A percentile compares a stretch with the other conserved stretches of the same genome.
These are phyloP conservation scores for Onthophagus sagittarius DNA, from an alignment of 2,888 invertebrate species.

Conservation along the genomic window DNA sequence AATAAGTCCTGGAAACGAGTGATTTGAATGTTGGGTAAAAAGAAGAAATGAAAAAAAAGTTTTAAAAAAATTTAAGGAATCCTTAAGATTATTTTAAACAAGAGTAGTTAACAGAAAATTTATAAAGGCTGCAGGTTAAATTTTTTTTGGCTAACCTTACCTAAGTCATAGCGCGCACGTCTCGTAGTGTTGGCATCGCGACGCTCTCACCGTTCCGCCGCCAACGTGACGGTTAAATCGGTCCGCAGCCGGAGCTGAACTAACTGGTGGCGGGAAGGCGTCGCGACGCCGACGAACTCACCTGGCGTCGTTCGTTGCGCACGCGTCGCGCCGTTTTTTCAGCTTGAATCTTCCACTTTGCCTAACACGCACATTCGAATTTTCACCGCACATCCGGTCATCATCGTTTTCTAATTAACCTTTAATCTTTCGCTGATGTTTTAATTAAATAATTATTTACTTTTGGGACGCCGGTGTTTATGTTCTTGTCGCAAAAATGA, in stretches of 20 bases:
- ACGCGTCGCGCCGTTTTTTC: background rate
- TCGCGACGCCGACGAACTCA: conserved; percentile 29
- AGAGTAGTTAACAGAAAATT: background rate
- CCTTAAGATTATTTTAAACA: background rate
- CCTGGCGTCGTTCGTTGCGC: conserved; percentile 4
- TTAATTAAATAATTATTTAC: background rate
- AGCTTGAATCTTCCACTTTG: no score
- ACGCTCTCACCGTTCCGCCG: conserved; percentile 41
- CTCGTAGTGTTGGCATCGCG: conserved; percentile 21
- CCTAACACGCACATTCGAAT: background rate
- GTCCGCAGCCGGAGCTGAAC: conserved; percentile 45
- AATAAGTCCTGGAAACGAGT: background rate
- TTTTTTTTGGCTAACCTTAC: conserved; percentile 18
- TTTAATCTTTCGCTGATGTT: background rate
- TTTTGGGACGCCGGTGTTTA: background rate
- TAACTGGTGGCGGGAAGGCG: conserved; percentile 40
- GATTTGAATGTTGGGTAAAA: background rate
- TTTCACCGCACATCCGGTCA: conserved; percentile 4
- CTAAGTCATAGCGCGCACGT: conserved; percentile 27
- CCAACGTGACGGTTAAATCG: conserved; percentile 43
- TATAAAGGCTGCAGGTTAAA: background rate
- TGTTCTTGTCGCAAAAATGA: background rate
- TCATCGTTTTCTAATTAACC: background rate
- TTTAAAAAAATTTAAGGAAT: background rate
- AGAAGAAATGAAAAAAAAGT: background rate